These are phyloP conservation scores for Crematogaster levior DNA, from an alignment of 2,888 invertebrate genomes.

Conservation along the genomic window DNA sequence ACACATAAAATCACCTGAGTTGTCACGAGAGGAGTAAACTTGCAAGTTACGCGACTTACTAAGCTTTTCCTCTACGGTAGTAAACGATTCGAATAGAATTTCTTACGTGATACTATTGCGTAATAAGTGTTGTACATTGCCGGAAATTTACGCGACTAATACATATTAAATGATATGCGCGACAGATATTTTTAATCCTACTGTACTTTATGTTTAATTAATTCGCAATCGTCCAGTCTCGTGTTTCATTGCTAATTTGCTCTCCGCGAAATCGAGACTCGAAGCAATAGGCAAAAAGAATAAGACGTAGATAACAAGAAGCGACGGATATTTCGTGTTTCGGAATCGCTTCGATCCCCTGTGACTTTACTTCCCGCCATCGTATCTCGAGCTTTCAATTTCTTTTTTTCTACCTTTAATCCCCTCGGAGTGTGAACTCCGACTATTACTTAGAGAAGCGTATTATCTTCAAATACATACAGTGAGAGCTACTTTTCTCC, in stretches of 20 bases:
- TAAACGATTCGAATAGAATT: constrained; percentile 5
- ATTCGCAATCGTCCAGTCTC: not conserved
- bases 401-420: constrained; percentile 45
- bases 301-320: not conserved
- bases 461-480: constrained; percentile 34
- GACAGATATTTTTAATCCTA: not conserved
- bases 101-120: not conserved
- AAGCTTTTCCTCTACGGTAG: not conserved
- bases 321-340: constrained; percentile 56
- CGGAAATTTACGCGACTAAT: not conserved
- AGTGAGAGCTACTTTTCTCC: constrained; percentile 18
- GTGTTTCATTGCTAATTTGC: not conserved
- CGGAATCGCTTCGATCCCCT: constrained; percentile 59
- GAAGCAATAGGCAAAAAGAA: not conserved
- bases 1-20: constrained; percentile 18
- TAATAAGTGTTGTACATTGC: not conserved
- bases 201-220: not conserved
- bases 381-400: constrained; percentile 32
- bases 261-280: constrained; percentile 15
- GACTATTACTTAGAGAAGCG: constrained; percentile 41
- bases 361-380: constrained; percentile 17
- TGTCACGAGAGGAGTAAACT: constrained; percentile 16
- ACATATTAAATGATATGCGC: not conserved
- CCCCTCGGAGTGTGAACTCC: constrained; percentile 48
- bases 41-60: constrained; percentile 15